Conservation (phyloP, 2,797 vertebrate genomes). For the Gadopsis bispinosus region DNA sequence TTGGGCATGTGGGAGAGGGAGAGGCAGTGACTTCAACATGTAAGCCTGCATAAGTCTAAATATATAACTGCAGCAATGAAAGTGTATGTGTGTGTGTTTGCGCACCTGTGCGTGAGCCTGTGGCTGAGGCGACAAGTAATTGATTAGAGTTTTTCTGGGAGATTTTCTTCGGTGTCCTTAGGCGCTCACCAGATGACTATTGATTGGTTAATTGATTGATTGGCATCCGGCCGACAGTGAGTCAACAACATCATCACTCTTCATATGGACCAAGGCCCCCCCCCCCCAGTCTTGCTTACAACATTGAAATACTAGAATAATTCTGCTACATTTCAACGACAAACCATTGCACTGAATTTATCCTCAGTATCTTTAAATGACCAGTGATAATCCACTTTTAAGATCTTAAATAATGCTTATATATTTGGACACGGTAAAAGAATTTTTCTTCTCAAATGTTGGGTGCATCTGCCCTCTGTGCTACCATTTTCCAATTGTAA, state of each 20-base stretch:
- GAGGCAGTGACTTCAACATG: constrained; percentile 33
- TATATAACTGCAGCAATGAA: constrained; percentile 33
- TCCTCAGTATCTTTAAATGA: constrained; percentile 7
- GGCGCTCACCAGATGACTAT: constrained; percentile 81
- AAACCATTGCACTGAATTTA: constrained; percentile 1
- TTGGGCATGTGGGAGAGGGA: constrained; percentile 34
- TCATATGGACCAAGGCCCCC: constrained; percentile 49
- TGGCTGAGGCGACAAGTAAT: constrained; percentile 68
- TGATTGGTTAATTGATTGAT: constrained; percentile 85
- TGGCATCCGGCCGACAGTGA: constrained; percentile 72
- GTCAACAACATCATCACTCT: constrained; percentile 81
- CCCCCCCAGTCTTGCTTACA: constrained; percentile 8
- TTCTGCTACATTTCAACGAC: not conserved
- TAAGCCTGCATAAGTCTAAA: constrained; percentile 45
- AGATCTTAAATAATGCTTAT: not conserved
- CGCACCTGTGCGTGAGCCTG: constrained; percentile 38
- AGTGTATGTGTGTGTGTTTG: not conserved
- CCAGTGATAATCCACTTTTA: not conserved
- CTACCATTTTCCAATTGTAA: constrained; percentile 5
- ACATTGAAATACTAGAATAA: constrained; percentile 32
- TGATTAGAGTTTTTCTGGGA: constrained; percentile 78
- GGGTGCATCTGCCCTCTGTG: not conserved
- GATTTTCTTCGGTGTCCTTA: constrained; percentile 74
- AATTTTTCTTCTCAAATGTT: not conserved
- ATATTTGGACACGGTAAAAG: not conserved